Evolutionary conservation across 2,888 invertebrate species (phyloP), one percentile per base, ranked within the genome.

Genomic region (Spodoptera littoralis): DNA sequence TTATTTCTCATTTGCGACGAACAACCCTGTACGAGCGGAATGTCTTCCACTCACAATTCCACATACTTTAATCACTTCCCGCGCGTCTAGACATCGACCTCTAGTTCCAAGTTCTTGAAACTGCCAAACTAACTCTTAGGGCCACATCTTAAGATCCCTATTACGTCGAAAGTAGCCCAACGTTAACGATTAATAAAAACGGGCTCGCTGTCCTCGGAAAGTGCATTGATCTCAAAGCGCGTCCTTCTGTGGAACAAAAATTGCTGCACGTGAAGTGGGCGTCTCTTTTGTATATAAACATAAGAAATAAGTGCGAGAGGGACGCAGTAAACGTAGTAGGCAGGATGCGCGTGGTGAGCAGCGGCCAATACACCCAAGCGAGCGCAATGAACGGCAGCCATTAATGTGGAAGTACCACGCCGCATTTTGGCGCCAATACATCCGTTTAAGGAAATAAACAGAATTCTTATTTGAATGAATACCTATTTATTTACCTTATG

Each of bases 161-260:
- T 88, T 92, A 75, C 84, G 72, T 77, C 81, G 81, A 73, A 70
- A 81, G 81, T 76, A 73, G 70, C 72, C 80, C 74, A 82, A 84
- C 83, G 85, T 84, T 84, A 87, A 88, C 88, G 87, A 88, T 86
- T 85, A 86, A 92, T 92, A 93, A 93, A 92, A 93, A 90, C 90
- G 86, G 87, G 90, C 91, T 86, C 88, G 88, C 88, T 92, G 92
- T 93, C 94, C 93, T 93, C 94, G 90, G 88, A 90, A 93, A 94
- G 94, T 94, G 94, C 94, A 94, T 94, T 94, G 94, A 93, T 94
- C 94, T 93, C 91, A 79, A 81, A 84, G 84, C 84, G 90, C 92
- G 92, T 94, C 94, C 94, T 94, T 93, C 92, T 92, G 87, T 87
- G 87, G 91, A 88, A 91, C 91, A 92, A 93, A 93, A 93, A 92